Percentiles rank a stretch among this genome's conserved stretches.
These are phyloP conservation scores for Limnephilus lunatus DNA, from an alignment of 2,888 invertebrate genomes.

Conservation along the genomic window DNA sequence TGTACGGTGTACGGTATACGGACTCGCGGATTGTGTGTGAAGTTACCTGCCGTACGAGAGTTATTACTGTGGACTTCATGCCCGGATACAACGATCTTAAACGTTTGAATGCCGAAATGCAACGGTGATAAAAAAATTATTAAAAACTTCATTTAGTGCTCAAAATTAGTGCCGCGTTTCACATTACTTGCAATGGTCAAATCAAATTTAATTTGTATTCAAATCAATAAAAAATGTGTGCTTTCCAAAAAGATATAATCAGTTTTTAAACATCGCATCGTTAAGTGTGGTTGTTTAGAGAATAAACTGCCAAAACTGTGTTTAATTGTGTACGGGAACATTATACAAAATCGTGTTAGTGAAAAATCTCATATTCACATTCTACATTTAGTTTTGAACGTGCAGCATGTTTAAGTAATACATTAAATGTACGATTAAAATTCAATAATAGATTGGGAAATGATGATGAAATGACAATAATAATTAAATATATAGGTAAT, in stretches of 20 bases:
- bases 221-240: neutral
- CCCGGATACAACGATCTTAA: constrained; percentile 43
- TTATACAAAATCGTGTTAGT: neutral
- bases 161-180: neutral
- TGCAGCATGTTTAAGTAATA: neutral
- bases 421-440: neutral
- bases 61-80: constrained; percentile 19
- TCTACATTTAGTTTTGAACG: neutral
- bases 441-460: neutral
- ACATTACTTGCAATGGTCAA: neutral
- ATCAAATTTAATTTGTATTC: neutral
- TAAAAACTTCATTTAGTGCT: neutral
- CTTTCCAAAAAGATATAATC: neutral
- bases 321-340: neutral
- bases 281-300: neutral
- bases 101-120: constrained; percentile 28
- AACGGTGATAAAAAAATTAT: neutral
- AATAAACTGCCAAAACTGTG: neutral
- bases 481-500: no score
- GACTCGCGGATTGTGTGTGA: constrained; percentile 29
- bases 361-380: neutral
- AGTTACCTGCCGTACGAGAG: constrained; percentile 18
- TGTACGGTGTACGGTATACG: neutral
- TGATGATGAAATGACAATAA: neutral
- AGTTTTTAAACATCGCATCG: neutral